A percentile compares a stretch with the other conserved stretches of the same genome.
Evolutionary conservation across 2,113 vertebrate species (phyloP).

Genomic region (Anas platyrhynchos): DNA sequence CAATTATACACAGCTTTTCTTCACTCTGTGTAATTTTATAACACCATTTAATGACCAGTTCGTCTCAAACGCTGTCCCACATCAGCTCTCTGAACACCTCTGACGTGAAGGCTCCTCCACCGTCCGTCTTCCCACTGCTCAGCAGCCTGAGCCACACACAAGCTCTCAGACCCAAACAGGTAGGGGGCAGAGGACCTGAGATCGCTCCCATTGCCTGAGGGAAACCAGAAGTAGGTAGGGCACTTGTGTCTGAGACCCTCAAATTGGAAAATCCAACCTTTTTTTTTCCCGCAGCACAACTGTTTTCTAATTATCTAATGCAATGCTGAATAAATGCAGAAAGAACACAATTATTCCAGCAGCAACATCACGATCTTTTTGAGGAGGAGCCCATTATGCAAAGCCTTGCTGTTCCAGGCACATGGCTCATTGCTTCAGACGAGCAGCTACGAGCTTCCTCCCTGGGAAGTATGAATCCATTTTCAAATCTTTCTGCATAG

Average conservation of each 20-base stretch:
- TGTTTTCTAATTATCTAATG: not conserved
- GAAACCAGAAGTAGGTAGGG: not conserved
- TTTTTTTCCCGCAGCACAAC: not conserved
- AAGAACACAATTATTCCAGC: not conserved
- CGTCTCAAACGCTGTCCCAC: not conserved
- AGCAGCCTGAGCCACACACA: not conserved
- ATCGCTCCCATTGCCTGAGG: not conserved
- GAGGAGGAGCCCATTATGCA: not conserved
- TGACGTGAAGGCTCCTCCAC: not conserved
- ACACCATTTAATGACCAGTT: not conserved
- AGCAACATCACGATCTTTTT: not conserved
- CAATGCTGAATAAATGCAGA: not conserved
- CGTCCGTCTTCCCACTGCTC: not conserved
- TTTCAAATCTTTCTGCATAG: not conserved
- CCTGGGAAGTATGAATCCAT: not conserved
- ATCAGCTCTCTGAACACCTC: not conserved
- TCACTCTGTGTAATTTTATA: not conserved
- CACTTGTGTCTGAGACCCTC: not conserved
- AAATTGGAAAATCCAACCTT: not conserved
- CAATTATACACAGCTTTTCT: not conserved
- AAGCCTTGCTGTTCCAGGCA: not conserved
- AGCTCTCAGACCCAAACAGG: not conserved
- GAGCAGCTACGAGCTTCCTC: not conserved
- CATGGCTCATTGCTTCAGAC: not conserved
- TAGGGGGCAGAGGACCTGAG: not conserved